Evolutionary conservation across 2,113 vertebrate genomes (phyloP), one percentile per base, ranked within the genome.

Genomic region (Strix aluco): DNA sequence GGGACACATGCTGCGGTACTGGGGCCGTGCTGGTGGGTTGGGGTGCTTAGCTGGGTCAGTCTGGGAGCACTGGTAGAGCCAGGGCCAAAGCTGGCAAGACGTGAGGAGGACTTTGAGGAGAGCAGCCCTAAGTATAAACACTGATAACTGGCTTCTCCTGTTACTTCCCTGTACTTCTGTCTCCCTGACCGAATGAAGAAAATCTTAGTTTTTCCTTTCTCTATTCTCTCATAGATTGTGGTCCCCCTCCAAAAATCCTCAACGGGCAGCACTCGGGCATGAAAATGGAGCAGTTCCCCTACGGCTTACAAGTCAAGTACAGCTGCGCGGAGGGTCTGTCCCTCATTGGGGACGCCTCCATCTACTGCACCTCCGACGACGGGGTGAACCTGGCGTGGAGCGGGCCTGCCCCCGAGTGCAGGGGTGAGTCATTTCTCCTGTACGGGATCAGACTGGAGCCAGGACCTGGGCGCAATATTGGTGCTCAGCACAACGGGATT

Each of bases 171-270:
- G 49, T 21, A 0, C 29, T 20, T 36, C 57, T 42, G 10, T 36
- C 57, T 57, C 80, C 11, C 27, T 6, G 1, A 6, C 0, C 1
- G 2, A 19, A 46, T 2, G 20, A 51, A 13, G 32, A 15, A 54
- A 81, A 22, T 4, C 36, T 26, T 55, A 11, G 5, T 8, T 54
- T 32, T 69, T 19, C 58, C 20, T 63, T 36, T 34, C 36, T 67
- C 22, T 8, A 2, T 18, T 55, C 34, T 57, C 51, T 2, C 17
- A 0, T 2, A 96, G 94, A 44, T 5, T 96, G 96, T 23, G 57
- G 7, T 0, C 38, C 83, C 9, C 96, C 96, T 88, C 96, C 96
- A 5, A 17, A 25, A 36, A 78, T 81, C 34, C 0, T 18, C 36
- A 2, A 7, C 0, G 96, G 93, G 73, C 42, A 79, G 85, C 51